phyloP scores from a whole-genome alignment of 2,797 vertebrate species.

The Botia kubotai region DNA sequence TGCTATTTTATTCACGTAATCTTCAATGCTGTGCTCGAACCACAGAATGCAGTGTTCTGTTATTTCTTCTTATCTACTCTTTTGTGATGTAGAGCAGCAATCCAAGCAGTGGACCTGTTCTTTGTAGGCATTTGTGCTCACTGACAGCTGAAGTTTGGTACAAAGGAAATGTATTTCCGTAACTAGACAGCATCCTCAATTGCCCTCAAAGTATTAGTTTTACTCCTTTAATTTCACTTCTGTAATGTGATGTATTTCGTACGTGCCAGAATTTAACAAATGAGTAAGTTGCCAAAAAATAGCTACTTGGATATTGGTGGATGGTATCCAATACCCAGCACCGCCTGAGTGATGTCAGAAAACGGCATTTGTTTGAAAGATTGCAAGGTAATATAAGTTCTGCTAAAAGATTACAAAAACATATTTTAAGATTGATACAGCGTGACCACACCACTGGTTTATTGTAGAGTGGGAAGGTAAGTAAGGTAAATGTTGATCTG shows the following conservation, averaged over 20 bases:
- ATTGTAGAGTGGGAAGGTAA: background rate
- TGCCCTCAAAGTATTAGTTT: background rate
- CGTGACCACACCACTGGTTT: background rate
- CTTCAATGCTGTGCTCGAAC: slow-evolving; percentile 4
- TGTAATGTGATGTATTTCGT: too few relatives aligned
- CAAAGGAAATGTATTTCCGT: background rate
- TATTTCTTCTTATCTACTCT: slow-evolving; percentile 23
- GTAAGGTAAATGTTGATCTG: background rate
- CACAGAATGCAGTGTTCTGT: background rate
- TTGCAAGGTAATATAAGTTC: too few relatives aligned
- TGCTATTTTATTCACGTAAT: slow-evolving; percentile 13
- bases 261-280: background rate
- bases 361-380: background rate
- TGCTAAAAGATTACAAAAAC: too few relatives aligned
- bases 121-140: slow-evolving; percentile 2
- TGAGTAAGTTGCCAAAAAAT: too few relatives aligned
- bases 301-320: too few relatives aligned
- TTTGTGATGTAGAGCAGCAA: slow-evolving; percentile 11
- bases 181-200: background rate
- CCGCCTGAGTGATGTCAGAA: too few relatives aligned
- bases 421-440: background rate
- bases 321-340: too few relatives aligned
- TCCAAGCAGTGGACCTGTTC: background rate
- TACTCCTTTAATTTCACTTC: background rate
- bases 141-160: background rate